A percentile compares a stretch with the other conserved stretches of the same genome.
These are phyloP conservation scores for Labia minor DNA, from an alignment of 2,888 invertebrate species.

Conservation along the genomic window DNA sequence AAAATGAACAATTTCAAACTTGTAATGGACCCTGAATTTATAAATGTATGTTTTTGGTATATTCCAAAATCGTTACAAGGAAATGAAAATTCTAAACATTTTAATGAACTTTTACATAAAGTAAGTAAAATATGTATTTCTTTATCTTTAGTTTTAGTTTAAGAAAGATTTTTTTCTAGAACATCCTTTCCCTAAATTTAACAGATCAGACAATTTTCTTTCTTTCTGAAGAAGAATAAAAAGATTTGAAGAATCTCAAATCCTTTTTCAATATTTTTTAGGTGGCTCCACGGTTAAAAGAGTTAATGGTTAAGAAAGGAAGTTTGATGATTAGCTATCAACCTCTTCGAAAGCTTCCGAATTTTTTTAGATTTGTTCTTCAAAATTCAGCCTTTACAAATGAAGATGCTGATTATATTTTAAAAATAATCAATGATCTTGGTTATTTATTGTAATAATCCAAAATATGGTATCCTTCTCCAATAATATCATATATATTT, in stretches of 20 bases:
- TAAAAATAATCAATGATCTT: conserved; percentile 49
- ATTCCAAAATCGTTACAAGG: conserved; percentile 42
- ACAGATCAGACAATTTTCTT: no score
- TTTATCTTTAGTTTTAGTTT: no score
- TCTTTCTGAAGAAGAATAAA: no score
- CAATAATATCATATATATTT: no score
- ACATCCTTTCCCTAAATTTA: no score
- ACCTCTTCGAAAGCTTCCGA: conserved; percentile 48
- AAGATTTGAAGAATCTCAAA: no score
- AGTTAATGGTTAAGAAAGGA: conserved; percentile 52
- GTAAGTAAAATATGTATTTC: conserved; percentile 30
- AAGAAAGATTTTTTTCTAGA: no score
- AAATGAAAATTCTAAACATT: conserved; percentile 30
- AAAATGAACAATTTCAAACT: conserved; percentile 37
- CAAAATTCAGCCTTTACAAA: conserved; percentile 49
- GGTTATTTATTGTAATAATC: conserved; percentile 33
- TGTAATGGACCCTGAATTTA: conserved; percentile 46
- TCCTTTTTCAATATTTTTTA: conserved; percentile 31
- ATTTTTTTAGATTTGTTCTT: conserved; percentile 55
- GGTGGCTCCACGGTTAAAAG: conserved; percentile 56
- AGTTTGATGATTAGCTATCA: conserved; percentile 57
- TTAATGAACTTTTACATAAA: conserved; percentile 36
- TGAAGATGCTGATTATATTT: conserved; percentile 47
- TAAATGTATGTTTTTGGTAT: conserved; percentile 65
- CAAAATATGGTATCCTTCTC: no score